phyloP scores from a whole-genome alignment of 2,888 invertebrate species.

The Chironomus tentans region DNA sequence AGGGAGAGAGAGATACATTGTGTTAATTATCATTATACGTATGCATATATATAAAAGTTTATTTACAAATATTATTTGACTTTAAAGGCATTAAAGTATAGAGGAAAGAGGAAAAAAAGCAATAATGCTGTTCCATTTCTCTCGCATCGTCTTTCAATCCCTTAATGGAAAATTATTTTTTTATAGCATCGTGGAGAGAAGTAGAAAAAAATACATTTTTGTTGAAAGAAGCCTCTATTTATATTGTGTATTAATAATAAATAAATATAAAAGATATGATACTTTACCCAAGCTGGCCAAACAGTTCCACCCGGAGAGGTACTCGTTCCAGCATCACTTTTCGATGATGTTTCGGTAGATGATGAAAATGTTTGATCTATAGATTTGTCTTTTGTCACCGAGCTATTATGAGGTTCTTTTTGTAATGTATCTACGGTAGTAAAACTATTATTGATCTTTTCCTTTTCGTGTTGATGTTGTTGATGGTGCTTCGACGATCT shows the following conservation, averaged over 20 bases:
- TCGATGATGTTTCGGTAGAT: not conserved
- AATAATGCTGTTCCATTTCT: no score
- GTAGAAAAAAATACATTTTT: no score
- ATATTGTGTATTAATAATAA: no score
- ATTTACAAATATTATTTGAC: no score
- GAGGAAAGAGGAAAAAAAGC: no score
- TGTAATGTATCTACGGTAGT: not conserved
- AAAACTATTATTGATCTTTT: not conserved
- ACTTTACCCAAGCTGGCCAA: constrained; percentile 23
- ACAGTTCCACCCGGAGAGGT: not conserved
- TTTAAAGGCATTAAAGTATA: no score
- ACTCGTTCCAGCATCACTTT: not conserved
- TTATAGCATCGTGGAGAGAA: no score
- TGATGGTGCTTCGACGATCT: not conserved
- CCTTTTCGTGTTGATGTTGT: constrained; percentile 10
- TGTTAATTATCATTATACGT: not conserved
- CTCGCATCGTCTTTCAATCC: no score
- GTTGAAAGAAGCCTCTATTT: no score
- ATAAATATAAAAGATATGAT: no score
- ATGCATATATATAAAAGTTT: no score
- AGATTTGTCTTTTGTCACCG: constrained; percentile 4
- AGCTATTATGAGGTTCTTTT: not conserved
- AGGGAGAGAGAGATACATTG: not conserved
- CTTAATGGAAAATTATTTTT: no score
- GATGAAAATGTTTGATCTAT: not conserved